phyloP scores from a whole-genome alignment of 2,113 vertebrate genomes.

The Scortum barcoo region DNA sequence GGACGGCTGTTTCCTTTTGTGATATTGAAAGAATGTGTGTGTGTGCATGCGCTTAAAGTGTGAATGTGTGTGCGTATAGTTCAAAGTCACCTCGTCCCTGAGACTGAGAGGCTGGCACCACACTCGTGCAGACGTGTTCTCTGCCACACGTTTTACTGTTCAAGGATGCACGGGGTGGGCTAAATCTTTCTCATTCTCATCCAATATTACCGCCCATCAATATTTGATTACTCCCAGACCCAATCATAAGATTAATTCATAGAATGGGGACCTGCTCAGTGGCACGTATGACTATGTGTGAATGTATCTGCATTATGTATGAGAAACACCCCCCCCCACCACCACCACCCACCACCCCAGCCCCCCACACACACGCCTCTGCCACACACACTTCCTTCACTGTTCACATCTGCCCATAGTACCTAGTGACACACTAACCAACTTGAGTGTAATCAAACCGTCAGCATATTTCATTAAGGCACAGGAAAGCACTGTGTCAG shows the following conservation, averaged over 20 bases:
- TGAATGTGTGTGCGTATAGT: slow-evolving; percentile 56
- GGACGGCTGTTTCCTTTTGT: slow-evolving; percentile 61
- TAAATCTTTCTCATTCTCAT: slow-evolving; percentile 64
- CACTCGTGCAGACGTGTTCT: slow-evolving; percentile 55
- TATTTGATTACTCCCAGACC: slow-evolving; percentile 80
- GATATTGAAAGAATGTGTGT: slow-evolving; percentile 51
- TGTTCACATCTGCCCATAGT: slow-evolving; percentile 45
- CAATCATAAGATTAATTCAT: slow-evolving; percentile 82
- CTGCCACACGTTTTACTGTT: slow-evolving; percentile 46
- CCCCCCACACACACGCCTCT: neutral
- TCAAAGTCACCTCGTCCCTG: slow-evolving; percentile 85
- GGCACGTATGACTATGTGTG: slow-evolving; percentile 72
- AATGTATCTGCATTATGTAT: slow-evolving; percentile 83
- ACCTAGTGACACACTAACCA: slow-evolving; percentile 77
- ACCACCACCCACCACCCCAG: too few relatives aligned
- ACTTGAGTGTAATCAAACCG: slow-evolving; percentile 73
- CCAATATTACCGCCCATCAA: slow-evolving; percentile 78
- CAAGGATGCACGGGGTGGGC: slow-evolving; percentile 24
- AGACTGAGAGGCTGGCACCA: slow-evolving; percentile 62
- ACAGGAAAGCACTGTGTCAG: slow-evolving; percentile 64
- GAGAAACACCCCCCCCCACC: slow-evolving; percentile 44
- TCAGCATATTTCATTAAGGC: slow-evolving; percentile 79
- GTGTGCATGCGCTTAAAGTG: slow-evolving; percentile 43
- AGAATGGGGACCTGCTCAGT: slow-evolving; percentile 72
- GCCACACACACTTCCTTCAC: slow-evolving; percentile 25